Evolutionary conservation across 23 tunicate genomes (phyloP), one percentile per base, ranked within the genome.

Genomic region (Ciona savignyi): DNA sequence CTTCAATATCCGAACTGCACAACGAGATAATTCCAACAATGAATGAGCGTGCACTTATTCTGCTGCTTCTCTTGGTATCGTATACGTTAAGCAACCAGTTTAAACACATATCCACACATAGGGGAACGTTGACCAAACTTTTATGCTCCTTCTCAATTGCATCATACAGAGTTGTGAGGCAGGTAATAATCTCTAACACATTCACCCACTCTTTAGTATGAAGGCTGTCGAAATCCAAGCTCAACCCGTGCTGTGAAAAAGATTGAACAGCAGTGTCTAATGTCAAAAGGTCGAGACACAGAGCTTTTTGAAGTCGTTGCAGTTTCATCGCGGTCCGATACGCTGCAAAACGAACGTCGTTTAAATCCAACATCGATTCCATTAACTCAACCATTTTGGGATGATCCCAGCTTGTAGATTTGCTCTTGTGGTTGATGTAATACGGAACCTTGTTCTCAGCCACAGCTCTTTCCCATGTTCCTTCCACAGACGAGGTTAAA

Each of bases 261-360:
- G 86, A 76, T 42, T 72, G 77, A 30, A 51, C 65, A 32, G 75
- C 74, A 0, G 70, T 67, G 22, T 74, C 24, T 51, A 90, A 65
- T 34, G 80, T 42, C 35, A 87, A 70, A 33, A 87, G 68, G 66
- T 87, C 95, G 60, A 90, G 70, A 73, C 90, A 83, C 64, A 92
- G 78, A 34, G 83, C 87, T 73, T 92, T 85, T n/a, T n/a, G n/a
- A n/a, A n/a, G n/a, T n/a, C n/a, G n/a, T n/a, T n/a, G n/a, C n/a
- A n/a, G n/a, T n/a, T 62, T 92, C 84, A 92, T 80, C 0, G 98
- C 98, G 9, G 98, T 92, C 30, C 98, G 70, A 67, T 92, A 92
- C 25, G 98, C 98, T 25, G 98, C 78, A 77, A 85, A 92, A 22
- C 90, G 51, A 27, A 90, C 86, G n/a, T n/a, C n/a, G n/a, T n/a